Percentiles rank a stretch among this genome's conserved stretches.
Conservation (phyloP, 1,140 invertebrate genomes). For the Bombus superbus region DNA sequence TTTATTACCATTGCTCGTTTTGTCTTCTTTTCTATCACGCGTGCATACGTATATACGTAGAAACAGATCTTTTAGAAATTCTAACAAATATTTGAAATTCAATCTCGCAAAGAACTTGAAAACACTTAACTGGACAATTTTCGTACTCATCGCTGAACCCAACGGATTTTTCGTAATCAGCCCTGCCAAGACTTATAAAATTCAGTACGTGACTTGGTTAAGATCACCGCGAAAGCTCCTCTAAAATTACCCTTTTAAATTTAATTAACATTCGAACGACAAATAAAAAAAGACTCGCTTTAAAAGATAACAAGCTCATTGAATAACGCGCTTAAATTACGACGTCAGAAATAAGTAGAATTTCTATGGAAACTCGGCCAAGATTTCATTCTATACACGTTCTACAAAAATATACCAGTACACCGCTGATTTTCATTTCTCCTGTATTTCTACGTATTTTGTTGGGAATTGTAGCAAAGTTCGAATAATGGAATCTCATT, state of each 20-base stretch:
- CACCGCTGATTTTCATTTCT: background rate
- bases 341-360: background rate
- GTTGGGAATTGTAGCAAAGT: background rate
- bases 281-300: background rate
- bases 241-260: background rate
- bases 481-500: background rate
- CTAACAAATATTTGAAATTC: background rate
- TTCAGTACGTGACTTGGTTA: conserved; percentile 24
- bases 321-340: background rate
- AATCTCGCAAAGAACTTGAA: too few relatives aligned
- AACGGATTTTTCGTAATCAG: conserved; percentile 4
- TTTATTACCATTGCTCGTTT: too few relatives aligned
- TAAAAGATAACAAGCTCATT: background rate
- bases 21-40: too few relatives aligned
- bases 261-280: background rate
- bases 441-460: background rate
- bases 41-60: too few relatives aligned
- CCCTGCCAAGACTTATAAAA: background rate
- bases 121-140: background rate
- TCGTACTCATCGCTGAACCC: background rate
- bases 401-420: too few relatives aligned
- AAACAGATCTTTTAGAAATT: background rate
- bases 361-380: background rate
- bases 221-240: background rate
- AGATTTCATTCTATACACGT: background rate